Evolutionary conservation across 2,888 invertebrate species (phyloP), one percentile per base, ranked within the genome.

Genomic region (Cryptus viduatorius): DNA sequence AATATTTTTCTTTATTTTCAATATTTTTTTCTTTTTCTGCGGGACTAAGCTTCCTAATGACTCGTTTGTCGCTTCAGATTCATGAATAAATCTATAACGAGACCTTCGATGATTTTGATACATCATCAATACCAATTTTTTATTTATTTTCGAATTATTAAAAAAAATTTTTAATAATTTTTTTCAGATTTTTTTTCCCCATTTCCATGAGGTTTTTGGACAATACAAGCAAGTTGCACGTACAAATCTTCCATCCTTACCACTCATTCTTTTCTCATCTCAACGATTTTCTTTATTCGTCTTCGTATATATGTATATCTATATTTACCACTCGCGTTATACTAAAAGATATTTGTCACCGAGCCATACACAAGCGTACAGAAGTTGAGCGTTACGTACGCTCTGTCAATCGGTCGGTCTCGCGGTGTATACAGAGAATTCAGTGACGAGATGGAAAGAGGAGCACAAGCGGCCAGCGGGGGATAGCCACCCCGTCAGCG

Each of bases 401-500:
- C 68, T 73, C 53, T 14, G 68, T 44, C 73, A 46, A 68, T 72
- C 64, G 79, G 67, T 79, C 77, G 64, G 64, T 84, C 59, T 77
- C 72, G 76, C 37, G 72, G 77, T 72, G 19, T 56, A 31, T 14
- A 31, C 29, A 31, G 61, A 61, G 61, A 61, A 61, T 31, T 61
- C 31, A 31, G 29, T 4, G 31, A 61, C 59, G 75, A 75, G 71
- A 59, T 50, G 80, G 76, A 67, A 76, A 84, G 82, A 67, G 79
- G 61, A 46, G 72, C 44, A 75, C 24, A 67, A 64, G 37, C 90
- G 90, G 89, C 91, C 91, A 92, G 90, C 90, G 90, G 89, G 89
- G 88, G 31, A 61, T 24, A 5, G 31, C 5, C 24, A 24, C 24
- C 24, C 24, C 1, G 24, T 24, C 24, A 24, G 24, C 24, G 24